Evolutionary conservation across 2,888 invertebrate genomes (phyloP).

Genomic region (Mythimna lalbum): DNA sequence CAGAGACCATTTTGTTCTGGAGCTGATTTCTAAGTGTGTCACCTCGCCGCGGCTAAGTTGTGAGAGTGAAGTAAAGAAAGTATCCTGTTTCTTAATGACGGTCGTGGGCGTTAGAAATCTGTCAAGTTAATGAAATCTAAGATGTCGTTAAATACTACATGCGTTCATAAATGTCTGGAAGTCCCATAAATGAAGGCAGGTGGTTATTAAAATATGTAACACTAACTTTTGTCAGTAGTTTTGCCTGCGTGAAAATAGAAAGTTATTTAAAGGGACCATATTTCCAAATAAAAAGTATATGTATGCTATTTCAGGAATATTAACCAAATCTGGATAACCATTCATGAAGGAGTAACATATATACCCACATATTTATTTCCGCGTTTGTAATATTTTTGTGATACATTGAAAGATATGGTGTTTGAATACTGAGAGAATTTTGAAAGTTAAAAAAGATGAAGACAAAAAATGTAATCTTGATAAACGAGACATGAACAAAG

Average conservation of each 20-base stretch:
- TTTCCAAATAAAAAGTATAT: no score
- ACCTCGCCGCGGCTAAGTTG: conserved; percentile 29
- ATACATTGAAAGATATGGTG: not conserved
- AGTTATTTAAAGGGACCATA: no score
- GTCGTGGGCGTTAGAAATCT: conserved; percentile 54
- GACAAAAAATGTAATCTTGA: not conserved
- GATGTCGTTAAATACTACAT: conserved; percentile 30
- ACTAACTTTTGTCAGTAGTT: no score
- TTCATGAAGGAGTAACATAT: no score
- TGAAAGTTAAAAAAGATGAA: not conserved
- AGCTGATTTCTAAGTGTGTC: conserved; percentile 37
- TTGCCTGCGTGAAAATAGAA: no score
- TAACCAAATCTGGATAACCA: no score
- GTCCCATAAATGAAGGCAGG: conserved; percentile 18
- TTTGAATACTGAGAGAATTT: not conserved
- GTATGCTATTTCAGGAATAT: no score
- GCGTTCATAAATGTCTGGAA: conserved; percentile 20
- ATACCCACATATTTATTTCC: no score
- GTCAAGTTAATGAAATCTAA: conserved; percentile 46
- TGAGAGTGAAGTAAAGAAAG: conserved; percentile 55
- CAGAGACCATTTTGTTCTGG: conserved; percentile 25
- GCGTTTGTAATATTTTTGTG: no score
- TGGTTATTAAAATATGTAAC: conserved; percentile 3
- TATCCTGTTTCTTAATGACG: conserved; percentile 54
- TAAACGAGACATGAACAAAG: not conserved